Evolutionary conservation across 2,797 vertebrate genomes (phyloP).

Genomic region (Neomorphus geoffroyi): DNA sequence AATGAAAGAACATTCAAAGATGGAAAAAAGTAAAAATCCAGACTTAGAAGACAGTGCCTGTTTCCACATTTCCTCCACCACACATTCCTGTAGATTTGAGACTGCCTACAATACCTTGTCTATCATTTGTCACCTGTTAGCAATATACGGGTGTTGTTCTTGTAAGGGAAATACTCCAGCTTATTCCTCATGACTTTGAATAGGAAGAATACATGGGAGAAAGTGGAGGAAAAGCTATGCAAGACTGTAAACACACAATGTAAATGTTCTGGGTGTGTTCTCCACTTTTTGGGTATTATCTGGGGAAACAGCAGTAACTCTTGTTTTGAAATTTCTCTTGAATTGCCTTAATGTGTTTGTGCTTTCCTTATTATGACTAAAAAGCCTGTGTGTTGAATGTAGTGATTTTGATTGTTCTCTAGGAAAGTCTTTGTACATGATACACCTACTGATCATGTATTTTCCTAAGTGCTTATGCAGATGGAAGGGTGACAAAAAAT

Average conservation of each 20-base stretch:
- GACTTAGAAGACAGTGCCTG: background rate
- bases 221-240: background rate
- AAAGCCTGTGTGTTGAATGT: background rate
- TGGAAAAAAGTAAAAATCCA: slow-evolving; percentile 10
- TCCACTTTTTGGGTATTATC: background rate
- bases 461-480: background rate
- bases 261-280: background rate
- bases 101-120: background rate
- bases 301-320: background rate
- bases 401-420: background rate
- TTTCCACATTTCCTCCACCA: background rate
- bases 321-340: background rate
- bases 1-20: slow-evolving; percentile 35
- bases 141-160: background rate
- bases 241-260: background rate
- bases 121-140: background rate
- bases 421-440: background rate
- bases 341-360: background rate
- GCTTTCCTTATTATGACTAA: background rate
- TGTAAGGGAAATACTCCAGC: background rate
- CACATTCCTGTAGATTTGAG: background rate
- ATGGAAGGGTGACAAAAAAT: background rate
- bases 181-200: background rate
- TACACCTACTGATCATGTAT: background rate
- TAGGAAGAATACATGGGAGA: background rate